Evolutionary conservation across 2,113 vertebrate genomes (phyloP).

Genomic region (Oryzias curvinotus): DNA sequence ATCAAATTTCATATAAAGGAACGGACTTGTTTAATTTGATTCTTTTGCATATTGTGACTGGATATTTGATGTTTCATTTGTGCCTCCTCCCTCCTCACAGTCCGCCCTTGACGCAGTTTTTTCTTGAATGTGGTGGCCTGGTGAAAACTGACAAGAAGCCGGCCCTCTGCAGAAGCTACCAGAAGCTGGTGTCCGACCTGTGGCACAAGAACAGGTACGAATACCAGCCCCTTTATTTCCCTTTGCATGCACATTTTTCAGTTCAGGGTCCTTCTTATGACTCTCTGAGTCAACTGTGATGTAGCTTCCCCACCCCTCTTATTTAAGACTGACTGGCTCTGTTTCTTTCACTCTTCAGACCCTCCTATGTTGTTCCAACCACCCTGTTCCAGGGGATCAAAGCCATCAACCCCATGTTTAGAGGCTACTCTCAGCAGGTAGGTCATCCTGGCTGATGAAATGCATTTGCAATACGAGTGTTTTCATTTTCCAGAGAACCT

Average conservation of each 20-base stretch:
- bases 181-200: slow-evolving; percentile 94
- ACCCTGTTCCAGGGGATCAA: slow-evolving; percentile 98
- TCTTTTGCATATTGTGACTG: not conserved
- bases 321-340: slow-evolving; percentile 7
- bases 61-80: not conserved
- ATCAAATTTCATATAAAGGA: no score
- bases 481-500: not conserved
- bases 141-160: slow-evolving; percentile 97
- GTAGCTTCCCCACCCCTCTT: no score
- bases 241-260: not conserved
- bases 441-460: slow-evolving; percentile 40
- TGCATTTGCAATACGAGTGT: slow-evolving; percentile 4
- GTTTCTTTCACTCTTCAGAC: slow-evolving; percentile 74
- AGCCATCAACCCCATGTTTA: slow-evolving; percentile 94
- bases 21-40: not conserved
- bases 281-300: no score
- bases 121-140: slow-evolving; percentile 92
- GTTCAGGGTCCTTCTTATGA: no score
- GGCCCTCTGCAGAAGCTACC: slow-evolving; percentile 97
- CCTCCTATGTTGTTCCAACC: slow-evolving; percentile 93
- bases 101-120: slow-evolving; percentile 94
- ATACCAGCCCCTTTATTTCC: not conserved
- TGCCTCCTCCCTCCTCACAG: slow-evolving; percentile 63
- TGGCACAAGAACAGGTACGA: slow-evolving; percentile 96
- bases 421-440: slow-evolving; percentile 98